Evolutionary conservation across 2,888 invertebrate genomes (phyloP).

Genomic region (Callosobruchus maculatus): DNA sequence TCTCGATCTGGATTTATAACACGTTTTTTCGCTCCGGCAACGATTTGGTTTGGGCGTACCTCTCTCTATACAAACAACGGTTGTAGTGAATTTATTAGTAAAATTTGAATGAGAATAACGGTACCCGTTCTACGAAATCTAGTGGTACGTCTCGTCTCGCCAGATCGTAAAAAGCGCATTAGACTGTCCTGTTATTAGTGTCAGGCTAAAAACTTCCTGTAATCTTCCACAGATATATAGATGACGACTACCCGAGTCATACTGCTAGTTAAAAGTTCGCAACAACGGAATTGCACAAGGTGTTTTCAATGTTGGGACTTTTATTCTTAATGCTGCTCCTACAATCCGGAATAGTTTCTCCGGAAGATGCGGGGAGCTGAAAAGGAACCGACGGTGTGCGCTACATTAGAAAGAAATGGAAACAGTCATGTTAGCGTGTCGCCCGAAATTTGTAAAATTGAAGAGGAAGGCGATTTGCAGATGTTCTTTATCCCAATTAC

Average conservation of each 20-base stretch:
- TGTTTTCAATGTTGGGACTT: no score
- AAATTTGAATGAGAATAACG: not conserved
- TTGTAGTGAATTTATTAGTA: not conserved
- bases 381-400: no score
- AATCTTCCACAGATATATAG: not conserved
- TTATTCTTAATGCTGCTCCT: no score
- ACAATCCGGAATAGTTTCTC: no score
- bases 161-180: not conserved
- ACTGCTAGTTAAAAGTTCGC: not conserved
- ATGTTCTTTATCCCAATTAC: no score
- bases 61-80: not conserved
- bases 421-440: no score
- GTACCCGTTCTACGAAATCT: not conserved
- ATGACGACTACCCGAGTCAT: not conserved
- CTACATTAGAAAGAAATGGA: no score
- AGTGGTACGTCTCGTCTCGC: not conserved
- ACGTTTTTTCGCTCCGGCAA: not conserved
- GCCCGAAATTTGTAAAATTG: no score
- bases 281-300: not conserved
- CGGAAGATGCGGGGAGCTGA: no score
- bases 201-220: not conserved
- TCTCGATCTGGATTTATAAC: not conserved
- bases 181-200: not conserved
- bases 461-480: no score
- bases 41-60: not conserved